Percentiles rank a stretch among this genome's conserved stretches.
Evolutionary conservation across 2,888 invertebrate species (phyloP).

Genomic region (Epirrita christyi): DNA sequence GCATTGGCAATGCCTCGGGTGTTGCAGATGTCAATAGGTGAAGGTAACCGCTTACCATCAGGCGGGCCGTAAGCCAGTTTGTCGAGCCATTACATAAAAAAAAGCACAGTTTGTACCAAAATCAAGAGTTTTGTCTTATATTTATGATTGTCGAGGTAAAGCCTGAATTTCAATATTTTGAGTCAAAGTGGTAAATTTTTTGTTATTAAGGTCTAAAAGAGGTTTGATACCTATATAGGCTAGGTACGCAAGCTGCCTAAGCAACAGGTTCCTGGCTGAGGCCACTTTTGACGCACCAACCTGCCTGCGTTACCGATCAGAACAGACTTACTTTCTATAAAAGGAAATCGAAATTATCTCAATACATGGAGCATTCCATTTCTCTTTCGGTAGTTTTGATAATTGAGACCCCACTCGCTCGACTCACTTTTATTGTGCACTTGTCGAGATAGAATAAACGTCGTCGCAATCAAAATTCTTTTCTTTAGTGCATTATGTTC

Average conservation of each 20-base stretch:
- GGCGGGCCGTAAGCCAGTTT: no score
- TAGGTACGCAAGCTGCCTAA: constrained; percentile 14
- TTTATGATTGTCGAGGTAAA: no score
- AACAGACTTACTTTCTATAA: constrained; percentile 82
- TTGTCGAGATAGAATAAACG: constrained; percentile 42
- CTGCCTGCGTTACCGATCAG: constrained; percentile 60
- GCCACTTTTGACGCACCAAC: constrained; percentile 56
- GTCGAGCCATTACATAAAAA: no score
- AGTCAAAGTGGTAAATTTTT: no score
- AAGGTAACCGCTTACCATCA: no score
- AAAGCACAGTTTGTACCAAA: no score
- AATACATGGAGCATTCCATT: constrained; percentile 78
- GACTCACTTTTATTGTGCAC: constrained; percentile 67
- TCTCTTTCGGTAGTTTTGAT: constrained; percentile 78
- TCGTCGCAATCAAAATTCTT: constrained; percentile 61
- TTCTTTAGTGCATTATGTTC: constrained; percentile 36
- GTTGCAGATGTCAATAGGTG: no score
- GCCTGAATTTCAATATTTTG: no score
- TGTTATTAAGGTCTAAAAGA: background rate
- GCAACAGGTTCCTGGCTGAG: constrained; percentile 58
- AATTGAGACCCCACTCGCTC: constrained; percentile 63
- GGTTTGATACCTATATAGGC: background rate
- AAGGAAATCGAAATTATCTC: constrained; percentile 83
- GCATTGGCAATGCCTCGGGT: no score
- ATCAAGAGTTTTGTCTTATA: no score